phyloP scores from a whole-genome alignment of 2,113 vertebrate genomes.

The Rhynchomys soricoides region DNA sequence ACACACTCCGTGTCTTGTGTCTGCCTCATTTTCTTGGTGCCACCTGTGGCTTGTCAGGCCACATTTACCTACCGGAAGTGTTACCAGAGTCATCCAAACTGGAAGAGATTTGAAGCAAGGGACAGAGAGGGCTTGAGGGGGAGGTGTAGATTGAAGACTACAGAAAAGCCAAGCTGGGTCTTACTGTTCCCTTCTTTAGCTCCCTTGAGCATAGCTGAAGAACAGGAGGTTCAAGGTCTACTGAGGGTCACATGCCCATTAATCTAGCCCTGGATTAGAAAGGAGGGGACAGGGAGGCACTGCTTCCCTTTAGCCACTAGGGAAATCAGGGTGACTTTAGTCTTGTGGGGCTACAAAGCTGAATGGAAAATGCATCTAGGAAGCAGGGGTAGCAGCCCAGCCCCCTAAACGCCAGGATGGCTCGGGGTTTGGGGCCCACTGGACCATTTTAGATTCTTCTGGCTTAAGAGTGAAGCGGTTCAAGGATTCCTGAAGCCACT shows the following conservation, averaged over 20 bases:
- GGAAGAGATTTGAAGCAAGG: constrained; percentile 36
- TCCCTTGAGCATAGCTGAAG: background rate
- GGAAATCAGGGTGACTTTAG: background rate
- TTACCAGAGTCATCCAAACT: constrained; percentile 33
- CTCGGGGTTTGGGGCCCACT: constrained; percentile 33
- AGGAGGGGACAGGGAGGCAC: background rate
- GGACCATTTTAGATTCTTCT: constrained; percentile 67
- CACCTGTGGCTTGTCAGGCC: constrained; percentile 32
- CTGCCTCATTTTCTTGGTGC: constrained; percentile 72
- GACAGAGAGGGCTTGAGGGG: constrained; percentile 20
- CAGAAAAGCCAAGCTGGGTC: constrained; percentile 44
- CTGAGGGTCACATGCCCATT: constrained; percentile 38
- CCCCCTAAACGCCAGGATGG: constrained; percentile 33
- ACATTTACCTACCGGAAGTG: constrained; percentile 24
- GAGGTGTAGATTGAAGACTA: constrained; percentile 5
- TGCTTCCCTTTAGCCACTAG: background rate
- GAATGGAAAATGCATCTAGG: background rate
- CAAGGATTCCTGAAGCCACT: constrained; percentile 75
- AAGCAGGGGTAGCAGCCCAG: background rate
- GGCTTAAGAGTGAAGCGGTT: constrained; percentile 57
- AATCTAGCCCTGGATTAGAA: background rate
- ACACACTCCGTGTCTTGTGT: constrained; percentile 77
- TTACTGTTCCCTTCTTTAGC: background rate
- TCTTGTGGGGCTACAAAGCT: background rate
- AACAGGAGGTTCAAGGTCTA: constrained; percentile 15